phyloP scores from a whole-genome alignment of 2,888 invertebrate genomes.

The Crocallis elinguaria region DNA sequence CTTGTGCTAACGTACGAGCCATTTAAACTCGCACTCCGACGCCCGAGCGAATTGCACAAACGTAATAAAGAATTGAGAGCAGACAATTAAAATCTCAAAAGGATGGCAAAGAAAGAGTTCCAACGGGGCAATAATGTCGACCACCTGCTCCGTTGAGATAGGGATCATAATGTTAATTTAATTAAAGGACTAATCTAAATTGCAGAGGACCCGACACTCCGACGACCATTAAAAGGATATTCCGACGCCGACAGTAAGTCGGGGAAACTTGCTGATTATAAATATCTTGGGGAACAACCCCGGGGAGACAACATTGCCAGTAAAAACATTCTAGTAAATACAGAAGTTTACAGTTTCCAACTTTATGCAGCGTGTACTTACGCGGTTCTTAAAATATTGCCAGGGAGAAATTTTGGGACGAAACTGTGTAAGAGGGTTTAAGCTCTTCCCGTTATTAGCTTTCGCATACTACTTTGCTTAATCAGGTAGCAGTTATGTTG shows the following conservation, averaged over 20 bases:
- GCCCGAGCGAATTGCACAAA: constrained; percentile 36
- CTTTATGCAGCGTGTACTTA: constrained; percentile 31
- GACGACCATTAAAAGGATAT: constrained; percentile 82
- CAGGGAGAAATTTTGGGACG: constrained; percentile 2
- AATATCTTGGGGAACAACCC: constrained; percentile 75
- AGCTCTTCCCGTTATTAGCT: constrained; percentile 6
- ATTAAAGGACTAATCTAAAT: constrained; percentile 85
- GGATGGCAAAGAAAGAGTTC: constrained; percentile 66
- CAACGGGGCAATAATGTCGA: constrained; percentile 72
- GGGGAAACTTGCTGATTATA: constrained; percentile 77
- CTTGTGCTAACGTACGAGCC: neutral
- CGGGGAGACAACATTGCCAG: constrained; percentile 57
- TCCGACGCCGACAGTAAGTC: constrained; percentile 76
- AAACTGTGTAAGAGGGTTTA: neutral
- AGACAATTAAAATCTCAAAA: constrained; percentile 55
- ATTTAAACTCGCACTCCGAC: constrained; percentile 11
- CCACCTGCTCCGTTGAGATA: constrained; percentile 80
- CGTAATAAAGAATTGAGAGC: constrained; percentile 47
- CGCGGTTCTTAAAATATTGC: constrained; percentile 34
- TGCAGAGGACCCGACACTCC: constrained; percentile 83
- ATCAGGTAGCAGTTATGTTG: neutral
- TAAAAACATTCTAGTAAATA: constrained; percentile 61
- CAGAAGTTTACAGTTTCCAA: constrained; percentile 46
- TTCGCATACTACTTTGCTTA: neutral
- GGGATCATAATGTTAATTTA: constrained; percentile 85